A percentile compares a stretch with the other conserved stretches of the same genome.
These are phyloP conservation scores for Stratiolaelaps scimitus DNA, from an alignment of 1,140 invertebrate species.

Conservation along the genomic window DNA sequence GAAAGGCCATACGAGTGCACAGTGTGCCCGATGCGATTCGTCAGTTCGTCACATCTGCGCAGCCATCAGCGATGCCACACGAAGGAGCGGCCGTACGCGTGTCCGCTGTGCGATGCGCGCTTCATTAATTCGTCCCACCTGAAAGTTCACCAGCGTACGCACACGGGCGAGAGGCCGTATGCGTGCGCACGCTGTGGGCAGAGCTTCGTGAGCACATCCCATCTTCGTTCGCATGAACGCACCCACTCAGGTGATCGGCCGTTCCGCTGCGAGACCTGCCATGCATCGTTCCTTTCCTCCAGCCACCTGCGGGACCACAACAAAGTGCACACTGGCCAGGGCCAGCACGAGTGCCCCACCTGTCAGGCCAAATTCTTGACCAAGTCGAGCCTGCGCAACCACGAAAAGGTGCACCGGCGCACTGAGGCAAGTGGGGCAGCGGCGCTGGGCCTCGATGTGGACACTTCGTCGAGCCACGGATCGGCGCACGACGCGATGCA, in stretches of 20 bases:
- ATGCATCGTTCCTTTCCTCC: constrained; percentile 23
- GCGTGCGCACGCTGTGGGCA: constrained; percentile 42
- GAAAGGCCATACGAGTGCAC: constrained; percentile 46
- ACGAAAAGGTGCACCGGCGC: constrained; percentile 27
- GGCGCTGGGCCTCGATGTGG: too few species aligned
- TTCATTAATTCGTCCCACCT: constrained; percentile 47
- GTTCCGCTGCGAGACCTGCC: constrained; percentile 16
- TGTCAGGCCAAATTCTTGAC: constrained; percentile 23
- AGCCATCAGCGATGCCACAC: constrained; percentile 55
- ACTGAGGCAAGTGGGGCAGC: too few species aligned
- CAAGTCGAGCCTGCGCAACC: constrained; percentile 26
- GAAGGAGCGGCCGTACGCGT: constrained; percentile 62
- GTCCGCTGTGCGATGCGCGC: constrained; percentile 49
- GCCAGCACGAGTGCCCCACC: constrained; percentile 21
- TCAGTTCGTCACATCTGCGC: constrained; percentile 41
- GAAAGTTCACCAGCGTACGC: constrained; percentile 48
- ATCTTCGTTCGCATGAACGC: constrained; percentile 31
- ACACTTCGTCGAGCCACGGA: too few species aligned
- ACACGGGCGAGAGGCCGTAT: constrained; percentile 43
- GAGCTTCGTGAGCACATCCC: constrained; percentile 50
- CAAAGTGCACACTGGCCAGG: constrained; percentile 23
- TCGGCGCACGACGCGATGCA: too few species aligned
- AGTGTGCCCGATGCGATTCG: constrained; percentile 29
- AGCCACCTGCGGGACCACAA: constrained; percentile 24
- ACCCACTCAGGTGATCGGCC: constrained; percentile 19